Conservation (phyloP, 2,888 invertebrate species). For the Drosophila acutilabella region DNA sequence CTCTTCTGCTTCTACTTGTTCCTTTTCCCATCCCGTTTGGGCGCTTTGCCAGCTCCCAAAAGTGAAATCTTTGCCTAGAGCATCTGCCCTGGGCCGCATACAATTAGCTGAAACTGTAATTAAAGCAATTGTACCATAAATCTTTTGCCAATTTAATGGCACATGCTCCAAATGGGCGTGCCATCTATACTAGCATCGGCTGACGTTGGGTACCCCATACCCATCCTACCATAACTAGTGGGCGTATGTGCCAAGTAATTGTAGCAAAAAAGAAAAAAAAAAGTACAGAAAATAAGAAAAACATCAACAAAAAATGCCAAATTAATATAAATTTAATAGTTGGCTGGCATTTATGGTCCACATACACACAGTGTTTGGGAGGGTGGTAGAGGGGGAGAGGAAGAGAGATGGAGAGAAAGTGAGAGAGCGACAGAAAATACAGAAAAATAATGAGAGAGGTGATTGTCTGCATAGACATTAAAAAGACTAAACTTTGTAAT, state of each 20-base stretch:
- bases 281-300: constrained; percentile 40
- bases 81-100: constrained; percentile 71
- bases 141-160: constrained; percentile 73
- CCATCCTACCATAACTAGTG: neutral
- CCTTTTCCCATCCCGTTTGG: constrained; percentile 8
- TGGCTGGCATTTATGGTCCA: constrained; percentile 73
- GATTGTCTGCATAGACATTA: constrained; percentile 45
- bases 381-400: neutral
- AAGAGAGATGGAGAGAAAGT: too few species aligned
- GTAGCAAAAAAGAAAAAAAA: constrained; percentile 59
- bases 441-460: neutral
- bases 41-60: constrained; percentile 41
- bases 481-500: neutral
- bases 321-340: constrained; percentile 82
- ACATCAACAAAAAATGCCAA: constrained; percentile 59
- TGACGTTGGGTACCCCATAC: neutral
- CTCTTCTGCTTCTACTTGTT: neutral
- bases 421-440: neutral
- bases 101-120: constrained; percentile 80
- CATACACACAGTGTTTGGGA: constrained; percentile 16
- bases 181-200: constrained; percentile 24
- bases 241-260: constrained; percentile 53
- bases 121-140: constrained; percentile 80
- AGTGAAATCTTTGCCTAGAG: constrained; percentile 45
- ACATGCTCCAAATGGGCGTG: constrained; percentile 50